These are phyloP conservation scores for Heliconius hermathena DNA, from an alignment of 1,140 invertebrate species.

Conservation along the genomic window DNA sequence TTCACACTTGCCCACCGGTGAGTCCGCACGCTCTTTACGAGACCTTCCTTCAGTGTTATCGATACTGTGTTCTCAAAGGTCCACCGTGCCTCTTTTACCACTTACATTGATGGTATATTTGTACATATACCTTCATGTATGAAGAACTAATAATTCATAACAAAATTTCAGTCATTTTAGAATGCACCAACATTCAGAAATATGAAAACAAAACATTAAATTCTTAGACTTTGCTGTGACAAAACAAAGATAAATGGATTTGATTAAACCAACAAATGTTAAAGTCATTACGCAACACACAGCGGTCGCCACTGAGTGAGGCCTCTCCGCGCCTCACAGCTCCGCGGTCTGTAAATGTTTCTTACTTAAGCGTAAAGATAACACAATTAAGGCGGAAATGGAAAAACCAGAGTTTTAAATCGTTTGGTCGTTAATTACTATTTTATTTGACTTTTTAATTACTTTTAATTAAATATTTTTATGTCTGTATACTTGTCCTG, in stretches of 20 bases:
- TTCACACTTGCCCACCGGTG: too few species aligned
- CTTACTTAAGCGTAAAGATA: neutral
- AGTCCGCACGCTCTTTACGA: too few species aligned
- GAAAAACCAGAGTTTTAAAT: neutral
- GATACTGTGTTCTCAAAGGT: too few species aligned
- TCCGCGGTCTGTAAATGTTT: neutral
- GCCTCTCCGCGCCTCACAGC: neutral
- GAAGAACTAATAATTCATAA: too few species aligned
- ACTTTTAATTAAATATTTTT: neutral
- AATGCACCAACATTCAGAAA: neutral
- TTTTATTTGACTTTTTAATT: neutral
- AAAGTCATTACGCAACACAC: constrained; percentile 14
- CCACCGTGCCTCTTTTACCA: too few species aligned
- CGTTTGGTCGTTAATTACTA: too few species aligned
- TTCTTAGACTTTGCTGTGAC: neutral
- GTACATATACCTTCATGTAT: too few species aligned
- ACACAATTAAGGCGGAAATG: neutral
- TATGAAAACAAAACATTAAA: neutral
- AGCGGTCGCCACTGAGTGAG: neutral
- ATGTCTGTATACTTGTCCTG: neutral
- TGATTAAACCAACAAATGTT: constrained; percentile 4
- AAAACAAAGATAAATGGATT: constrained; percentile 21
- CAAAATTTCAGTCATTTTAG: neutral
- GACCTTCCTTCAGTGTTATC: too few species aligned
- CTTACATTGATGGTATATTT: too few species aligned